Conservation (phyloP, 2,888 invertebrate species). For the Odontocerum albicorne region DNA sequence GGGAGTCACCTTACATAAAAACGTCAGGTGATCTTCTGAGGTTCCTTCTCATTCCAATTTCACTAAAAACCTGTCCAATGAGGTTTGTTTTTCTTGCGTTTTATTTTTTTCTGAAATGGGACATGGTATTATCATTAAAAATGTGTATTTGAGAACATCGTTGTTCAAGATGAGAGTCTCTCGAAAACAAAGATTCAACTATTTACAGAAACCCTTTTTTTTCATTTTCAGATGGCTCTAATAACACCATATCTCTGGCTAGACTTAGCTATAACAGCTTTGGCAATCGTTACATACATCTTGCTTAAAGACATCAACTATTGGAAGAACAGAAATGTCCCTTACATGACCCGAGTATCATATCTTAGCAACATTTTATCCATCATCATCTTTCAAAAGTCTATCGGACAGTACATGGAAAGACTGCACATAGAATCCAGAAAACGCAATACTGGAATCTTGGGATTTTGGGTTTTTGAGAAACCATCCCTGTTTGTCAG, state of each 20-base stretch:
- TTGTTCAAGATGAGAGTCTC: no score
- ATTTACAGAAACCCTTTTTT: no score
- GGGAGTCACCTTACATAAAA: no score
- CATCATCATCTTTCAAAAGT: slow-evolving; percentile 37
- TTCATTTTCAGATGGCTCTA: slow-evolving; percentile 3
- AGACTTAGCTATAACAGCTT: not conserved
- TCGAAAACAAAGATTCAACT: no score
- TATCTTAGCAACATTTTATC: slow-evolving; percentile 43
- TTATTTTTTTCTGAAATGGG: no score
- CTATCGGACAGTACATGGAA: slow-evolving; percentile 36
- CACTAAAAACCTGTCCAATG: no score
- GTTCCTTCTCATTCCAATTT: no score
- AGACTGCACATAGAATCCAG: slow-evolving; percentile 38
- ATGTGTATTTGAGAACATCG: no score
- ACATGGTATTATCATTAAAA: no score
- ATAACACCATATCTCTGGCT: not conserved
- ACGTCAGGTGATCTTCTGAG: no score
- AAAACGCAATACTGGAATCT: slow-evolving; percentile 29
- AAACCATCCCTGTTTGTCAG: slow-evolving; percentile 38
- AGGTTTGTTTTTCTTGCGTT: no score
- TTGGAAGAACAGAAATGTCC: slow-evolving; percentile 42
- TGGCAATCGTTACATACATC: not conserved
- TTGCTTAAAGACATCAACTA: slow-evolving; percentile 39
- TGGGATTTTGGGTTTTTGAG: slow-evolving; percentile 39
- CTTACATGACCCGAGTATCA: slow-evolving; percentile 39